A percentile compares a stretch with the other conserved stretches of the same genome.
Evolutionary conservation across 1,140 invertebrate genomes (phyloP).

Genomic region (Tigriopus japonicus): DNA sequence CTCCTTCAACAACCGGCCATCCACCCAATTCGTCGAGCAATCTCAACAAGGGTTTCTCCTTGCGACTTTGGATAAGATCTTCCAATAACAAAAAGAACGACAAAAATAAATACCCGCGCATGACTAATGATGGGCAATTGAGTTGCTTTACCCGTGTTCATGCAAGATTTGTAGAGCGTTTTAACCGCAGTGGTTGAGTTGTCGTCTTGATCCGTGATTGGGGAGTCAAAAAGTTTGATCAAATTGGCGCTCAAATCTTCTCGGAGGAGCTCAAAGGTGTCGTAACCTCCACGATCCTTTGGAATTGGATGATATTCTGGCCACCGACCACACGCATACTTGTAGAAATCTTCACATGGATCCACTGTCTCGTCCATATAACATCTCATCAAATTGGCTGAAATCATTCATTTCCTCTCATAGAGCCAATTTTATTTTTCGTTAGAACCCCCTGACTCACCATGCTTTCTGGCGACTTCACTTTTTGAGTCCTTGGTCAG

Average conservation of each 20-base stretch:
- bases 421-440: too few relatives aligned
- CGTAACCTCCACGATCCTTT: conserved; percentile 3
- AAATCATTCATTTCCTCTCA: not conserved
- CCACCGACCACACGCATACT: conserved; percentile 10
- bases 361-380: conserved; percentile 6
- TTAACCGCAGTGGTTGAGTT: conserved; percentile 7
- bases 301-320: conserved; percentile 7
- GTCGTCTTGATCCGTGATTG: not conserved
- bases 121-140: not conserved
- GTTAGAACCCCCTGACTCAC: too few relatives aligned
- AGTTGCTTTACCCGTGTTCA: conserved; percentile 5
- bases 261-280: conserved; percentile 13
- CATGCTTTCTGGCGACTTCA: too few relatives aligned
- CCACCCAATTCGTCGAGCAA: conserved; percentile 12
- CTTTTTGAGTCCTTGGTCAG: too few relatives aligned
- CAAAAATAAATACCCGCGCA: not conserved
- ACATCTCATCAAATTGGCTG: not conserved
- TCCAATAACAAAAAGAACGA: not conserved
- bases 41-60: conserved; percentile 6
- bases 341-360: conserved; percentile 11
- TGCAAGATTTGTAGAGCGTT: conserved; percentile 6
- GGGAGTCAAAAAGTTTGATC: not conserved
- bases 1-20: conserved; percentile 13
- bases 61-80: conserved; percentile 7
- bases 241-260: conserved; percentile 8